Conservation (phyloP, 2,797 vertebrate genomes). For the Sus cebifrons region DNA sequence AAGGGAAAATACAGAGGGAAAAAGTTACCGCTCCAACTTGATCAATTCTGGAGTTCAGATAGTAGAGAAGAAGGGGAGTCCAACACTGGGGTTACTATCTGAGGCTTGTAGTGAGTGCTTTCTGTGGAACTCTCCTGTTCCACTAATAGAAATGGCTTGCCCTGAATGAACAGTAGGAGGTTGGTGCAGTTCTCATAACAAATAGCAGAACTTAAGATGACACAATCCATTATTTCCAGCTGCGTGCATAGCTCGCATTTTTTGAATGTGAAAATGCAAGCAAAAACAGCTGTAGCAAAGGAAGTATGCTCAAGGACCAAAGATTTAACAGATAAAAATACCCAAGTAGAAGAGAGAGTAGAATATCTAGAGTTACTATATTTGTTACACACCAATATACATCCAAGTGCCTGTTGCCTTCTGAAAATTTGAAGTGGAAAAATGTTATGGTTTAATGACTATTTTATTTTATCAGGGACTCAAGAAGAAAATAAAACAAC, state of each 20-base stretch:
- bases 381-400: conserved; percentile 95
- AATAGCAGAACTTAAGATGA: conserved; percentile 84
- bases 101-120: conserved; percentile 87
- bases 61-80: conserved; percentile 85
- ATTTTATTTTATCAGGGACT: conserved; percentile 93
- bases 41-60: conserved; percentile 86
- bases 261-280: conserved; percentile 89
- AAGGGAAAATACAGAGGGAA: conserved; percentile 83
- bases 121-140: conserved; percentile 82
- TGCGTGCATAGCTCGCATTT: conserved; percentile 89
- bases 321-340: conserved; percentile 95
- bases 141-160: conserved; percentile 88
- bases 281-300: conserved; percentile 90
- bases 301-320: conserved; percentile 97
- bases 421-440: conserved; percentile 91
- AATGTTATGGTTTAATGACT: conserved; percentile 93
- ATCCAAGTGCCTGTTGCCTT: conserved; percentile 98
- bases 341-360: conserved; percentile 89
- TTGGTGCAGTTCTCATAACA: conserved; percentile 86
- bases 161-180: conserved; percentile 87
- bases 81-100: conserved; percentile 86
- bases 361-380: conserved; percentile 92
- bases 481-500: conserved; percentile 88
- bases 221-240: conserved; percentile 90
- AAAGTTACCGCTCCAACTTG: conserved; percentile 68